These are phyloP conservation scores for Pteropus alecto DNA, from an alignment of 2,113 vertebrate species.

Conservation along the genomic window DNA sequence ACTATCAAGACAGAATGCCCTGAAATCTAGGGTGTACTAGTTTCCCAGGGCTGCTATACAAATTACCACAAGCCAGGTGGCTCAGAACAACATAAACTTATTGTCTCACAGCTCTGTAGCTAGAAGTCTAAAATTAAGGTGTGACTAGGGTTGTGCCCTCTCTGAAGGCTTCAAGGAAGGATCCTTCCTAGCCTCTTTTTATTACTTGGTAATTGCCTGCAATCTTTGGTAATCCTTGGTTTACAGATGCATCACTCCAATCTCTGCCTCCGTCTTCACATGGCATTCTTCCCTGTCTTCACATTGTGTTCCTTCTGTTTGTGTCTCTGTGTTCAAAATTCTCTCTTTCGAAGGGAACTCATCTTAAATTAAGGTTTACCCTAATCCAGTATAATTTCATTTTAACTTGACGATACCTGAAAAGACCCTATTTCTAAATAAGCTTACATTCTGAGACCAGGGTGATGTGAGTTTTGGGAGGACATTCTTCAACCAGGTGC, in stretches of 20 bases:
- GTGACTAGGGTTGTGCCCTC: fast-evolving
- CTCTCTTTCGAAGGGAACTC: neutral
- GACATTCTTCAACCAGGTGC: neutral
- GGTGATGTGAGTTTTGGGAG: neutral
- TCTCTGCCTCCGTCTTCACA: neutral
- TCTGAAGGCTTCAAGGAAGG: neutral
- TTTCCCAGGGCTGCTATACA: neutral
- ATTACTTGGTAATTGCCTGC: neutral
- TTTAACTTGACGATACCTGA: neutral
- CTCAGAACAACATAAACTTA: neutral
- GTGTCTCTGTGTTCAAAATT: neutral
- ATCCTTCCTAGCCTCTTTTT: neutral
- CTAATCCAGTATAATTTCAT: neutral
- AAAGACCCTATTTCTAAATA: neutral
- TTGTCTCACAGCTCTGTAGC: neutral
- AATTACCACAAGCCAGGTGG: neutral
- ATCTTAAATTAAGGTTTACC: neutral
- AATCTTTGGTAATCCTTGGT: neutral
- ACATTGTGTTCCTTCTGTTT: neutral
- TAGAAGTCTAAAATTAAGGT: neutral
- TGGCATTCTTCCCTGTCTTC: neutral
- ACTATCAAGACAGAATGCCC: neutral
- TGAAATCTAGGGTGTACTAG: neutral
- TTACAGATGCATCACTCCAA: neutral
- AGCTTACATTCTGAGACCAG: neutral